Conservation (phyloP, 2,113 vertebrate genomes). For the Saguinus midas region DNA sequence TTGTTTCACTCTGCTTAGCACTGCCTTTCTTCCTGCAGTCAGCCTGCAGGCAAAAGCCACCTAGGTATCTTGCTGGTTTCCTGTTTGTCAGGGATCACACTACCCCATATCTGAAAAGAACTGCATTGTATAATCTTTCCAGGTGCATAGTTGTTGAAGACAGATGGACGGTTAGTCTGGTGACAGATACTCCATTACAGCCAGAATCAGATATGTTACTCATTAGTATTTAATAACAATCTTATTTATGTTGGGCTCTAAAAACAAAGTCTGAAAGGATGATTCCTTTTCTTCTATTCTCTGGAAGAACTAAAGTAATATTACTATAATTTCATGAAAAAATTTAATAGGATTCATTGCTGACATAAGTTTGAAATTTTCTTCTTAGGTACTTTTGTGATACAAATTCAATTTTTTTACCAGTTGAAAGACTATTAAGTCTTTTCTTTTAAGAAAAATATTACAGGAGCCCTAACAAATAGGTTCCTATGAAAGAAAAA, state of each 20-base stretch:
- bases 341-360: neutral
- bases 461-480: neutral
- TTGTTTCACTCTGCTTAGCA: neutral
- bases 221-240: neutral
- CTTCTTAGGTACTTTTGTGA: neutral
- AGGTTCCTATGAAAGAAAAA: neutral
- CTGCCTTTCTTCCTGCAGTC: rapidly evolving
- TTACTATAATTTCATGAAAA: neutral
- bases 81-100: no score
- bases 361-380: neutral
- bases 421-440: neutral
- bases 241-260: neutral
- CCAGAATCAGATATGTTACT: neutral
- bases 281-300: neutral
- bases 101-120: neutral
- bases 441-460: neutral
- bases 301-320: neutral
- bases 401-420: neutral
- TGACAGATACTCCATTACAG: neutral
- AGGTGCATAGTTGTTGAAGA: neutral
- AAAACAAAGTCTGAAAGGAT: neutral
- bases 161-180: neutral
- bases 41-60: neutral
- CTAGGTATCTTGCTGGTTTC: neutral
- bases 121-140: neutral